A percentile compares a stretch with the other conserved stretches of the same genome.
Evolutionary conservation across 23 tunicate genomes (phyloP).

Genomic region (Halocynthia roretzi): DNA sequence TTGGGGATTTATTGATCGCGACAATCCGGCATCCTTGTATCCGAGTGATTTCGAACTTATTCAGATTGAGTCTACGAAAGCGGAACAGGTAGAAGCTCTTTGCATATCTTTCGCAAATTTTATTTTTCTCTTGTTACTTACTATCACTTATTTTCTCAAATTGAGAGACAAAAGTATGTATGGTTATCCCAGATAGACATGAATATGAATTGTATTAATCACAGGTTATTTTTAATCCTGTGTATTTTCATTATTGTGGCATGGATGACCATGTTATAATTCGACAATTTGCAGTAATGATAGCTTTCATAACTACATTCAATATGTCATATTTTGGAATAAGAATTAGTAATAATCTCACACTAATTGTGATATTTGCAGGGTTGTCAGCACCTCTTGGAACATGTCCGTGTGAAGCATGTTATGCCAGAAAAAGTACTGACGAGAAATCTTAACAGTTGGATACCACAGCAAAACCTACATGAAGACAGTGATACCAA

Average conservation of each 20-base stretch:
- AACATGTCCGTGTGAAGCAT: neutral
- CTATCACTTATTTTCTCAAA: neutral
- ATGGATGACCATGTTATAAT: too few species aligned
- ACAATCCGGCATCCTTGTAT: slow-evolving; percentile 44
- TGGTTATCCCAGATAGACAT: too few species aligned
- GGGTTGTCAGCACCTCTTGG: neutral
- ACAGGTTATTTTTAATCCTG: too few species aligned
- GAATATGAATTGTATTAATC: too few species aligned
- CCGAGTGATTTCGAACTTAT: slow-evolving; percentile 90
- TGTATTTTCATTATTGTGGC: too few species aligned
- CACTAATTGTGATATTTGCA: neutral
- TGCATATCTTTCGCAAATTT: neutral
- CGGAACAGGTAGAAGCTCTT: slow-evolving; percentile 16
- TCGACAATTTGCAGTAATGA: too few species aligned
- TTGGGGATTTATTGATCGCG: slow-evolving; percentile 41
- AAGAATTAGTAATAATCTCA: neutral
- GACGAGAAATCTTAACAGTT: slow-evolving; percentile 6
- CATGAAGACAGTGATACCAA: neutral
- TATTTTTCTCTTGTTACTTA: neutral
- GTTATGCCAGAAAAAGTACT: slow-evolving; percentile 5
- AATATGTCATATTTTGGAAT: too few species aligned
- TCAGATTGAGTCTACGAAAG: slow-evolving; percentile 30
- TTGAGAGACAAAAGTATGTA: neutral
- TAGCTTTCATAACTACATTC: too few species aligned
- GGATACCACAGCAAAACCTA: neutral